Evolutionary conservation across 2,888 invertebrate species (phyloP).

Genomic region (Drosophila bunnanda): DNA sequence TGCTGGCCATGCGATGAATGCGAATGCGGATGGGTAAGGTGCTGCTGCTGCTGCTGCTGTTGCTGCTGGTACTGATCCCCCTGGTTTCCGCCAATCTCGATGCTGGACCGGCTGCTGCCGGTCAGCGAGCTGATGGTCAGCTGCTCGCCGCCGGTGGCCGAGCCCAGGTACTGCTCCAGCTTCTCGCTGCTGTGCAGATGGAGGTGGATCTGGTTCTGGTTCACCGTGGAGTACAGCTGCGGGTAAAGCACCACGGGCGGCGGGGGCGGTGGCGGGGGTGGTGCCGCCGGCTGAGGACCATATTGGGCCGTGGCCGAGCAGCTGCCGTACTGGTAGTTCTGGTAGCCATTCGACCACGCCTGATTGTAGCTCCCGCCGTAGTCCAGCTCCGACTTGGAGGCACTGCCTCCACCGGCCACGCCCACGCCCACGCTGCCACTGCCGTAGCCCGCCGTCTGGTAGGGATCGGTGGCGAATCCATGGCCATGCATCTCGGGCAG

Average conservation of each 20-base stretch:
- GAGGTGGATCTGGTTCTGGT: slow-evolving; percentile 94
- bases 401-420: slow-evolving; percentile 27
- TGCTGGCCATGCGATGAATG: slow-evolving; percentile 68
- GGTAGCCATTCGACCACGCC: slow-evolving; percentile 87
- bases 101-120: slow-evolving; percentile 85
- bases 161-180: slow-evolving; percentile 87
- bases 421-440: slow-evolving; percentile 55
- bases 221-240: slow-evolving; percentile 92
- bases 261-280: slow-evolving; percentile 84
- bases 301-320: slow-evolving; percentile 83
- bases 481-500: slow-evolving; percentile 87
- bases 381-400: slow-evolving; percentile 81
- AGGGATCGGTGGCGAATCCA: slow-evolving; percentile 85
- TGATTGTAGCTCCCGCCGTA: slow-evolving; percentile 80
- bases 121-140: slow-evolving; percentile 87
- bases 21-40: slow-evolving; percentile 80
- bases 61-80: slow-evolving; percentile 77
- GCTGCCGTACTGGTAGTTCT: slow-evolving; percentile 89
- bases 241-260: slow-evolving; percentile 91
- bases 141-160: slow-evolving; percentile 85
- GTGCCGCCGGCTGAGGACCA: slow-evolving; percentile 49
- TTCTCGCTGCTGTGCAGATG: slow-evolving; percentile 90
- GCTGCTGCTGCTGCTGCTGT: slow-evolving; percentile 54
- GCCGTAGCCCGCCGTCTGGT: slow-evolving; percentile 73
- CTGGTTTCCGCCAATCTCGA: slow-evolving; percentile 85